A percentile compares a stretch with the other conserved stretches of the same genome.
Evolutionary conservation across 2,797 vertebrate genomes (phyloP).

Genomic region (Sitta carolinensis): DNA sequence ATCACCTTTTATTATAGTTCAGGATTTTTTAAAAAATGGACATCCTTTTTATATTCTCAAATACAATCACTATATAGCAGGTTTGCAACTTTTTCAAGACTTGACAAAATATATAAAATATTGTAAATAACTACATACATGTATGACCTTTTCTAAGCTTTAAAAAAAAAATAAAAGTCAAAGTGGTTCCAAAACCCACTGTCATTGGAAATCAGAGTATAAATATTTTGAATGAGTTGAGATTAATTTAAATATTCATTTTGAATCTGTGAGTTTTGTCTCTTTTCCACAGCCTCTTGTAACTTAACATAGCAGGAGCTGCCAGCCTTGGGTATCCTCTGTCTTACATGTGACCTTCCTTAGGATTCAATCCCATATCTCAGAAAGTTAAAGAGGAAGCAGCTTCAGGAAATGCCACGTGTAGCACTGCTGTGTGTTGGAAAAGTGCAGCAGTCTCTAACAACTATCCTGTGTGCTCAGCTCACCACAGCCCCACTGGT

Average conservation of each 20-base stretch:
- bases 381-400: background rate
- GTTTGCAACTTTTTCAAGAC: background rate
- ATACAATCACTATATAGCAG: background rate
- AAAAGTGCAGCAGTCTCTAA: background rate
- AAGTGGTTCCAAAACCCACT: background rate
- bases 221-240: background rate
- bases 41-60: background rate
- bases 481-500: background rate
- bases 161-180: background rate
- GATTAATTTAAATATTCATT: background rate
- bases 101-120: background rate
- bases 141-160: background rate
- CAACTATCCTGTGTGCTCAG: background rate
- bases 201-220: background rate
- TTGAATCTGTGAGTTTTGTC: background rate
- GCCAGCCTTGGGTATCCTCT: background rate
- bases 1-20: background rate
- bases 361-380: background rate
- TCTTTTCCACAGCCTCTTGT: background rate
- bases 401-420: background rate
- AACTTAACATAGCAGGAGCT: background rate
- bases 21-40: constrained; percentile 2
- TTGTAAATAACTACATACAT: background rate
- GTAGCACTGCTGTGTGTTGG: background rate
- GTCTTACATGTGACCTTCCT: background rate